Evolutionary conservation across 2,888 invertebrate genomes (phyloP).

Genomic region (Drosophila diplacantha): DNA sequence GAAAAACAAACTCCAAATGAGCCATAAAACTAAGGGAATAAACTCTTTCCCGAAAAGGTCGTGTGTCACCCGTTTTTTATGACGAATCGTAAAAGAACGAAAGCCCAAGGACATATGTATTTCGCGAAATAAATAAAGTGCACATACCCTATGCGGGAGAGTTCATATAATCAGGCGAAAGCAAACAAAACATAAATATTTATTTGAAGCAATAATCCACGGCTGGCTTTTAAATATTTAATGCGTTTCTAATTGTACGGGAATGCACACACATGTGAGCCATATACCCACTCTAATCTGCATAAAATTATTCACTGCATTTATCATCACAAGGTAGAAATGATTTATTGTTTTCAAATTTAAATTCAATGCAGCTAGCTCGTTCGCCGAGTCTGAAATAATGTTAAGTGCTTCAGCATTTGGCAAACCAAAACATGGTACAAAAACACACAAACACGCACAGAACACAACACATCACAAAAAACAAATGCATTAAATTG

Average conservation of each 20-base stretch:
- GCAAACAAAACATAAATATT: conserved; percentile 1
- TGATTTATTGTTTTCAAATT: conserved; percentile 64
- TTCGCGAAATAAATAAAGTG: conserved; percentile 2
- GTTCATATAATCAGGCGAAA: conserved; percentile 7
- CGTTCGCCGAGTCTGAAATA: conserved; percentile 35
- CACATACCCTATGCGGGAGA: not conserved
- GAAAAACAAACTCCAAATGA: conserved; percentile 15
- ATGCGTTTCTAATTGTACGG: conserved; percentile 66
- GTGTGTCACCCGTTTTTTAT: conserved; percentile 25
- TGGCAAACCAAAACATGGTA: conserved; percentile 37
- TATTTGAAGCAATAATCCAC: conserved; percentile 31
- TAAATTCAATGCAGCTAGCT: conserved; percentile 44
- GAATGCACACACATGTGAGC: conserved; percentile 35
- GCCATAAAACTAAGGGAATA: conserved; percentile 17
- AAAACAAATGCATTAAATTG: conserved; percentile 50
- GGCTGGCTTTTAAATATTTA: conserved; percentile 60
- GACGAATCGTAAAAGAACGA: conserved; percentile 15
- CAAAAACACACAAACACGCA: conserved; percentile 15
- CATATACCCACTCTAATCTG: conserved; percentile 31
- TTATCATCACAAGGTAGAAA: conserved; percentile 34
- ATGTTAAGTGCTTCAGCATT: conserved; percentile 51
- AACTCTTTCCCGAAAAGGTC: conserved; percentile 10
- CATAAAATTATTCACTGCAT: conserved; percentile 45
- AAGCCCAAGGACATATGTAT: not conserved
- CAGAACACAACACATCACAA: not conserved